Evolutionary conservation across 2,797 vertebrate genomes (phyloP), one percentile per base, ranked within the genome.

Genomic region (Poeciliopsis paucimaculata): DNA sequence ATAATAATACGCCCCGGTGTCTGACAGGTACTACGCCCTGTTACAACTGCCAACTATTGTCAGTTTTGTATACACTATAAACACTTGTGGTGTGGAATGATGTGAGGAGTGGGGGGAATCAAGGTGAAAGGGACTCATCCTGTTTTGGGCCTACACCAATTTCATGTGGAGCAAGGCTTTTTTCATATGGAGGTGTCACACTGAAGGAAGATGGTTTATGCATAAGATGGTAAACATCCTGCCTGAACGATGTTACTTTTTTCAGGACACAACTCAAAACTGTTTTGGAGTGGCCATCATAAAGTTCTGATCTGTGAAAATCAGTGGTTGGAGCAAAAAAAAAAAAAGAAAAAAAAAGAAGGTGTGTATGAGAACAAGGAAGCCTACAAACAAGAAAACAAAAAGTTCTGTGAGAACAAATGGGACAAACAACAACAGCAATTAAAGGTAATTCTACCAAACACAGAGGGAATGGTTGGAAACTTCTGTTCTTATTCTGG

Each of bases 31-130:
- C 88, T 88, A 83, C 83, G 1, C 88, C 91, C 39, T 77, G 68
- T 34, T 62, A 84, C 77, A 71, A 77, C 73, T 71, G 64, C 75
- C 77, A 47, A 68, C 82, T 87, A 85, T 87, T 87, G 79, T 87
- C 51, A 36, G 72, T 66, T 62, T 7, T 93, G 91, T 94, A 82
- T 91, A 83, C 87, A 93, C 82, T 80, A 77, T 84, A 91, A 91
- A 91, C 86, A 90, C 76, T 75, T 76, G 68, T 74, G 20, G 43
- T 70, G 77, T 76, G 60, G 77, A 15, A 72, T 31, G 78, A 75
- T 51, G 11, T 16, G 47, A 53, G 82, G 55, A 78, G 84, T 51
- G 78, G 78, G 80, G 72, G 57, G 75, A n/a, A 78, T 88, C 88
- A 89, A 91, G 91, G 91, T 89, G 92, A 92, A 81, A 87, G 76